Base-by-base conservation (phyloP, 2,888 invertebrate species). In the Bombylius major region DNA sequence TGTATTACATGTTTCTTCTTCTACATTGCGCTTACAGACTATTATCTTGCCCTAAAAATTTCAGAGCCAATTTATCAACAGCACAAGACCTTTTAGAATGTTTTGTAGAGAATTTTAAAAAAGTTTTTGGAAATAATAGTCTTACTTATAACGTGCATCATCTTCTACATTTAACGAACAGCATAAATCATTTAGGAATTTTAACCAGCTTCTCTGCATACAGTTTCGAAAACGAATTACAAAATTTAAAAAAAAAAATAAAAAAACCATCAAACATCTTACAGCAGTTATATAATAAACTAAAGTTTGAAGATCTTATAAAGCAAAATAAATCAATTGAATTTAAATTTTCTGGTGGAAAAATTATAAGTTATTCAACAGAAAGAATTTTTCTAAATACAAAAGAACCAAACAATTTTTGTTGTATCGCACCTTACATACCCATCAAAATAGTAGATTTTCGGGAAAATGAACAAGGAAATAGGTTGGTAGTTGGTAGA, bases 81-180 rank as follows among this genome's bases (percentile, higher is more conserved):
- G 58, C 52, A 13, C 45, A 60, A 57, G 45, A 55, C 46, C 55
- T 61, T 32, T 56, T 61, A 23, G 51, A 50, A 53, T 51, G 48
- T 7, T 60, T 60, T 55, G 57, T 61, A 47, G 45, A 57, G 47
- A 51, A 60, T 32, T 58, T 59, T 47, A 32, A 54, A 12, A 32
- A 47, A 13, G 42, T 60, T 39, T 61, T 57, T 57, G 57, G 59
- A 5, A 50, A 49, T 23, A 44, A 57, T 51, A 49, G 47, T 47
- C 44, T 59, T 11, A 56, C 56, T 11, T 60, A 59, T 31, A 60
- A 62, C 46, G 58, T 60, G 4, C 59, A 61, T 46, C 48, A 56
- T 50, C 36, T 61, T 49, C 52, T 62, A 36, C 59, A 60, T 42
- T 47, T 62, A 52, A 49, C 53, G 23, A 55, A 47, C 23, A 55